Conservation (phyloP, 2,113 vertebrate genomes). For the Reinhardtius hippoglossoides region DNA sequence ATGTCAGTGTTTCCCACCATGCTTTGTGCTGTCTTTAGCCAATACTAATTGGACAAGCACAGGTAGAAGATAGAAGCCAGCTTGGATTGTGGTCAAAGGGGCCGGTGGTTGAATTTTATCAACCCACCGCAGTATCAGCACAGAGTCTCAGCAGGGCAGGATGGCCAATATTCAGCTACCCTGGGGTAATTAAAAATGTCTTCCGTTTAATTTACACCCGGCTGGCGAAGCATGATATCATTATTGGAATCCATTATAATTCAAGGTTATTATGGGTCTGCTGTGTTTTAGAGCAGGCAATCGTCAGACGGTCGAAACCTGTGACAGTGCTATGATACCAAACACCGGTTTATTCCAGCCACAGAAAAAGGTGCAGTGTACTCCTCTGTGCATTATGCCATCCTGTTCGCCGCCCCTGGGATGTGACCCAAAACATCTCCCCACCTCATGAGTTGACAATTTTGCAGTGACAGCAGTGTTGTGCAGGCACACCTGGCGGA, state of each 20-base stretch:
- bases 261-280: conserved; percentile 72
- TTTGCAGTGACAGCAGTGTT: conserved; percentile 67
- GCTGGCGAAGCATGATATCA: conserved; percentile 74
- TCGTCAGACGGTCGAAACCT: conserved; percentile 40
- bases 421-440: conserved; percentile 66
- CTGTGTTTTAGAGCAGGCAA: conserved; percentile 53
- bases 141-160: conserved; percentile 58
- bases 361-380: conserved; percentile 10
- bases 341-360: conserved; percentile 15
- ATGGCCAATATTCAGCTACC: conserved; percentile 72
- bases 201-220: conserved; percentile 70
- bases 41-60: conserved; percentile 67
- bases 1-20: conserved; percentile 69
- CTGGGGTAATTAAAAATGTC: conserved; percentile 76
- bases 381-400: conserved; percentile 55
- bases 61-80: conserved; percentile 64
- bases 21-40: conserved; percentile 55
- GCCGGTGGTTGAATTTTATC: conserved; percentile 77
- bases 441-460: conserved; percentile 49
- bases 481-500: conserved; percentile 62
- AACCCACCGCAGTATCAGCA: conserved; percentile 66
- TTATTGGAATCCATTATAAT: conserved; percentile 70
- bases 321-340: conserved; percentile 28
- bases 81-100: conserved; percentile 74
- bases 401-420: conserved; percentile 13